A percentile compares a stretch with the other conserved stretches of the same genome.
Conservation (phyloP, 2,113 vertebrate species). For the Cnemophilus loriae region DNA sequence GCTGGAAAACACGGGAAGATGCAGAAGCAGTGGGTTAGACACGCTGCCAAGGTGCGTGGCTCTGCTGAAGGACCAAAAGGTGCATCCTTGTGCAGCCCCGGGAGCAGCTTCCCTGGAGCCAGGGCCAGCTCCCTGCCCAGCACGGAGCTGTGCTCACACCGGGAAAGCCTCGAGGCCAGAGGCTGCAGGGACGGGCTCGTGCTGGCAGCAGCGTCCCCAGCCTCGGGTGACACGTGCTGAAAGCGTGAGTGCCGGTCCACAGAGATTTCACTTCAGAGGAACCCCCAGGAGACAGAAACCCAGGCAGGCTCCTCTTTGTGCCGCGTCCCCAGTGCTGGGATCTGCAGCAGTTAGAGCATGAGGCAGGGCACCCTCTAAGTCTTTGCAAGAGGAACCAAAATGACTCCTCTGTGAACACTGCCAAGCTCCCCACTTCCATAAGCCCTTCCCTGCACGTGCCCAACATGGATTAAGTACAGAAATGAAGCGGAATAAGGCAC, state of each 20-base stretch:
- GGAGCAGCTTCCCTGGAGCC: neutral
- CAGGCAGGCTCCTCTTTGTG: neutral
- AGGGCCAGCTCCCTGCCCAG: neutral
- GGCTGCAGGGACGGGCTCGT: fast-evolving
- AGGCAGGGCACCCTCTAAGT: neutral
- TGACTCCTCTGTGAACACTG: neutral
- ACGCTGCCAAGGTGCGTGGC: fast-evolving
- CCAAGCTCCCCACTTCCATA: neutral
- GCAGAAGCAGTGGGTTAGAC: neutral
- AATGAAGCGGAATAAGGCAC: neutral
- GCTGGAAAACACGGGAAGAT: neutral
- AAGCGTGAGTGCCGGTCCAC: neutral
- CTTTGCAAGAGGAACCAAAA: neutral
- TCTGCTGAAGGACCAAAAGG: neutral
- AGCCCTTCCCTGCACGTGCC: neutral
- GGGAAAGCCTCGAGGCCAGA: neutral
- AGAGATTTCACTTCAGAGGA: neutral
- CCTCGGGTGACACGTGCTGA: fast-evolving
- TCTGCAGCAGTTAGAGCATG: fast-evolving
- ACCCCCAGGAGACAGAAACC: neutral
- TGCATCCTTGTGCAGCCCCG: neutral
- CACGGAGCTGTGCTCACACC: fast-evolving
- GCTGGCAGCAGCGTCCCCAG: neutral
- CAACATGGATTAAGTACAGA: neutral
- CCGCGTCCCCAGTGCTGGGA: neutral